Evolutionary conservation across 2,888 invertebrate species (phyloP).

Genomic region (Drosophila algonquin): DNA sequence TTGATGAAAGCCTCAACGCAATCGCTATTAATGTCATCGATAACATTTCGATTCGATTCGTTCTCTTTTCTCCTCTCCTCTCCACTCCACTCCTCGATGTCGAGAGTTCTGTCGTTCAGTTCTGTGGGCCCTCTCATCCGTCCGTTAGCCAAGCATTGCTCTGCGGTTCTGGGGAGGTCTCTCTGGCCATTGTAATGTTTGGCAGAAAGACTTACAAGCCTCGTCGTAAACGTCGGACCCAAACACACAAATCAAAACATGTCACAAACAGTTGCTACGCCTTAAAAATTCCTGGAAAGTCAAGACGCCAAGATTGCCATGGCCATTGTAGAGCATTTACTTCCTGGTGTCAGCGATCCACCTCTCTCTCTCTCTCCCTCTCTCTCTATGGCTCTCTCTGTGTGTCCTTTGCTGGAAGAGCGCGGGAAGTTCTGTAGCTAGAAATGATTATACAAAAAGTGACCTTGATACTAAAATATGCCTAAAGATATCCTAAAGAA

Average conservation of each 20-base stretch:
- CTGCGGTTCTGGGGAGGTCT: constrained; percentile 1
- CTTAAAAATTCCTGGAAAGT: constrained; percentile 73
- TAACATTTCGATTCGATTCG: constrained; percentile 59
- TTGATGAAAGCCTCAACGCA: constrained; percentile 74
- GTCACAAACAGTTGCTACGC: constrained; percentile 80
- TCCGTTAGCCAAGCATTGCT: background rate
- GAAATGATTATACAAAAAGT: too few species aligned
- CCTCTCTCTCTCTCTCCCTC: constrained; percentile 35
- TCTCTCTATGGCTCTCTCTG: constrained; percentile 15
- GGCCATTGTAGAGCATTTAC: constrained; percentile 51
- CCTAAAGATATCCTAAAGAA: too few species aligned
- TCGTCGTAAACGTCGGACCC: constrained; percentile 67
- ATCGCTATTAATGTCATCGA: constrained; percentile 80
- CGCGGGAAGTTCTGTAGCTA: too few species aligned
- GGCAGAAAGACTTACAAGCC: constrained; percentile 55
- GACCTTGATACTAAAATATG: too few species aligned
- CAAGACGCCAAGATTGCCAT: constrained; percentile 13
- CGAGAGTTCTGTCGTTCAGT: background rate
- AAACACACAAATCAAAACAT: constrained; percentile 76
- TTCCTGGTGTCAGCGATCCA: constrained; percentile 63
- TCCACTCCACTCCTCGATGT: too few species aligned
- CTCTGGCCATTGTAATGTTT: constrained; percentile 10
- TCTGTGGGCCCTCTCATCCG: background rate
- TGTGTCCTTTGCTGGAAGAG: too few species aligned
- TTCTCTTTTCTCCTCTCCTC: constrained; percentile 6